Evolutionary conservation across 2,888 invertebrate species (phyloP), one percentile per base, ranked within the genome.

Genomic region (Euspilapteryx auroguttella): DNA sequence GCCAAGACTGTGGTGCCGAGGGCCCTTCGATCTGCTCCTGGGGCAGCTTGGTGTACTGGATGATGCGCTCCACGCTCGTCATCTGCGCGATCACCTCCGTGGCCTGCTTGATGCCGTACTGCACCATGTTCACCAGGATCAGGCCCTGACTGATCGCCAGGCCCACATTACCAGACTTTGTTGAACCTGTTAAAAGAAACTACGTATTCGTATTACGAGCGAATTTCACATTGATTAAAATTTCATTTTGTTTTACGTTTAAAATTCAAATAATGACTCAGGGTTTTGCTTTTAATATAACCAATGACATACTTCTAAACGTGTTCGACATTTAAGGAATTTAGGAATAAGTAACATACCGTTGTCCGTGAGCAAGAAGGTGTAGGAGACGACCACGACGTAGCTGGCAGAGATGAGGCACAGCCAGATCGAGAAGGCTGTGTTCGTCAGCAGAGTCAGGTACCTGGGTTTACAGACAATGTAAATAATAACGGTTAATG

Each of bases 51-150:
- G 86, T 83, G 55, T 89, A 93, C 48, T 92, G 88, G 13, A 88
- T 53, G 2, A 93, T 83, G 28, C 93, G 76, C 53, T 93, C 93
- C 1, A 93, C 92, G 28, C 85, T 84, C 4, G 85, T 86, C 86
- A 87, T 87, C 43, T 86, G 84, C n/a, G 84, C 83, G 28, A 85
- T 73, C 14, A 83, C 81, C 49, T 91, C 91, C 0, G 91, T 86
- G 17, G 86, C 81, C 52, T 89, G 89, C 32, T 89, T 78, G 35
- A 91, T 83, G 6, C 88, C 89, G 63, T 85, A 84, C 50, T 90
- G 89, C 32, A 91, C 80, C 85, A 89, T 86, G 35, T 87, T 89
- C 30, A 88, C 87, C 33, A 91, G 49, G 39, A 86, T 82, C 30
- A 87, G 57, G 33, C 85, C 82, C 41, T 87, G 87, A 14, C 86